A percentile compares a stretch with the other conserved stretches of the same genome.
These are phyloP conservation scores for Podarcis siculus DNA, from an alignment of 2,797 vertebrate species.

Conservation along the genomic window DNA sequence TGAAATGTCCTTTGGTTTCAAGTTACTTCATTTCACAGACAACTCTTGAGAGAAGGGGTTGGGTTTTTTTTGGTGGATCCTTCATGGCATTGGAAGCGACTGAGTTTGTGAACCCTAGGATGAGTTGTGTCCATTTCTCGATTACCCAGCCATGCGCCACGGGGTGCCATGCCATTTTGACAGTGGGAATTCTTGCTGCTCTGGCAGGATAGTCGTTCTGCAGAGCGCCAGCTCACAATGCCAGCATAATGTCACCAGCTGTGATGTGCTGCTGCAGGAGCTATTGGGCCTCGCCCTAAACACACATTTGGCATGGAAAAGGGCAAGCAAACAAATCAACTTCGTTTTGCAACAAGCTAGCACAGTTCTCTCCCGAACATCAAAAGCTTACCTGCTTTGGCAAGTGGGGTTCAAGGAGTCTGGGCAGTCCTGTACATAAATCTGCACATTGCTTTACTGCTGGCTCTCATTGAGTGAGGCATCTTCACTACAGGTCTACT, in stretches of 20 bases:
- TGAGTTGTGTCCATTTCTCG: not conserved
- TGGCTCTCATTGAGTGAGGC: conserved; percentile 30
- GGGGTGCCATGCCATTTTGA: not conserved
- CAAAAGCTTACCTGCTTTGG: conserved; percentile 75
- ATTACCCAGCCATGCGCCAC: too few relatives aligned
- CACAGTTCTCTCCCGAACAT: conserved; percentile 70
- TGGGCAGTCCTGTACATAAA: conserved; percentile 51
- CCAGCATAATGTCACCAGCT: not conserved
- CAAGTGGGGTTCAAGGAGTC: conserved; percentile 73
- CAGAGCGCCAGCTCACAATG: not conserved
- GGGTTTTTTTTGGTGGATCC: not conserved
- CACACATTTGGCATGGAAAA: not conserved
- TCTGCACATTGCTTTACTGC: conserved; percentile 56
- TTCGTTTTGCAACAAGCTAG: conserved; percentile 74
- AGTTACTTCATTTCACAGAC: not conserved
- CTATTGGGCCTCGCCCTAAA: not conserved
- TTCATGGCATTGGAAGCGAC: not conserved
- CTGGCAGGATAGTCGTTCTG: too few relatives aligned
- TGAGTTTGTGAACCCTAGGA: not conserved
- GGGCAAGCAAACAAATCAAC: conserved; percentile 54
- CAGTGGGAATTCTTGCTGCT: not conserved
- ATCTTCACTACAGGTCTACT: conserved; percentile 50
- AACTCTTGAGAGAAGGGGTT: not conserved
- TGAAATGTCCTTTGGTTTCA: not conserved
- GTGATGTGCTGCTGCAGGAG: not conserved